phyloP scores from a whole-genome alignment of 1,140 invertebrate species.

The Nasonia longicornis region DNA sequence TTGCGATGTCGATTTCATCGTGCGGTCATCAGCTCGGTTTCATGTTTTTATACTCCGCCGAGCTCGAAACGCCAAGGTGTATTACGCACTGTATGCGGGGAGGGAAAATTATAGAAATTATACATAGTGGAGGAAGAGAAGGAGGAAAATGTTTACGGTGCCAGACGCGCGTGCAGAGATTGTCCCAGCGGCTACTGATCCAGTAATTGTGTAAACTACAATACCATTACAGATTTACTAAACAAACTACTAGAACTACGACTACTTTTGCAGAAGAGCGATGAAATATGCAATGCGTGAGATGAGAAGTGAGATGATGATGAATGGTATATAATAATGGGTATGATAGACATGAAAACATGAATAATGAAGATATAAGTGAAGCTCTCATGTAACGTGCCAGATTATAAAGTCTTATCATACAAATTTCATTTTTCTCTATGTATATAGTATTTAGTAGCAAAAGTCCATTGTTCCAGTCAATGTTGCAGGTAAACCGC shows the following conservation, averaged over 20 bases:
- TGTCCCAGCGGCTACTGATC: constrained; percentile 49
- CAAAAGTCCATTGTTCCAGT: constrained; percentile 10
- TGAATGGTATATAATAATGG: neutral
- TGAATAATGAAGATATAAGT: constrained; percentile 15
- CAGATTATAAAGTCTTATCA: constrained; percentile 1
- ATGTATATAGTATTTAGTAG: neutral
- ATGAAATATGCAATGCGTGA: constrained; percentile 1
- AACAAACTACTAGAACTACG: constrained; percentile 12
- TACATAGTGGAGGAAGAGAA: neutral
- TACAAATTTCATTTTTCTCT: neutral
- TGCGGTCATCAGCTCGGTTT: neutral
- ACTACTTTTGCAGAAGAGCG: constrained; percentile 23
- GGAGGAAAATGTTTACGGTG: constrained; percentile 49
- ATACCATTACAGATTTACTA: neutral
- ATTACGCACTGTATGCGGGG: neutral
- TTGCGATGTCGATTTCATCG: constrained; percentile 6
- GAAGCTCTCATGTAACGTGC: constrained; percentile 36
- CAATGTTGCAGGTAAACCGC: neutral
- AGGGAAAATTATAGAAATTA: neutral
- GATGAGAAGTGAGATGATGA: constrained; percentile 3
- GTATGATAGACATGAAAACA: constrained; percentile 2
- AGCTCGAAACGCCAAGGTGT: neutral
- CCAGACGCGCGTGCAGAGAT: constrained; percentile 52
- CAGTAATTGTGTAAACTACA: neutral
- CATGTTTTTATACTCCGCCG: neutral